Evolutionary conservation across 2,797 vertebrate species (phyloP).

Genomic region (Benthosema pterotum): DNA sequence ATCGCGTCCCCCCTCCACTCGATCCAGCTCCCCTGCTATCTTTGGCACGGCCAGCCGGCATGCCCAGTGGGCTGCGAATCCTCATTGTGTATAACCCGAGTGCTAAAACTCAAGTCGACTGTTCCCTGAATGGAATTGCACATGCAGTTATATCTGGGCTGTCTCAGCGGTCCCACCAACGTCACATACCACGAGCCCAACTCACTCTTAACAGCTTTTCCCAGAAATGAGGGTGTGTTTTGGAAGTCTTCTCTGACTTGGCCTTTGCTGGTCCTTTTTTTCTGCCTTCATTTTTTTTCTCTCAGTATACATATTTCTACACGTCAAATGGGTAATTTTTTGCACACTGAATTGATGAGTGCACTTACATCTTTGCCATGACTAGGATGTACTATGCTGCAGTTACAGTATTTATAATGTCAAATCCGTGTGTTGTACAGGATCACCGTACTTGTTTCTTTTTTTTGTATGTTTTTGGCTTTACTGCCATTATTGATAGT

Average conservation of each 20-base stretch:
- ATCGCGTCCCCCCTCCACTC: conserved; percentile 23
- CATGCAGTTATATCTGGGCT: conserved; percentile 63
- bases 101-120: conserved; percentile 54
- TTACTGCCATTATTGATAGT: too few relatives aligned
- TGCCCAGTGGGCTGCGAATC: conserved; percentile 63
- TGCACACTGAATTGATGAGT: conserved; percentile 9
- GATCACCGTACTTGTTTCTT: conserved; percentile 16
- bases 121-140: conserved; percentile 54
- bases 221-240: conserved; percentile 75
- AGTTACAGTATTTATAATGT: neutral
- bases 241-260: conserved; percentile 53
- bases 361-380: conserved; percentile 36
- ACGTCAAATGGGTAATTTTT: too few relatives aligned
- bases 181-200: conserved; percentile 66
- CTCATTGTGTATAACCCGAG: conserved; percentile 62
- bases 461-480: too few relatives aligned
- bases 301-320: conserved; percentile 57
- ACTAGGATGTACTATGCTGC: neutral
- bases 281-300: conserved; percentile 31
- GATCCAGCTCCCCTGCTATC: conserved; percentile 60
- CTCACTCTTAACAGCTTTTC: conserved; percentile 68
- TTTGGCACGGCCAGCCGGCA: conserved; percentile 67
- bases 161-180: conserved; percentile 64
- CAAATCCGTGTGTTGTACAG: neutral
- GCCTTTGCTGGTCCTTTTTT: conserved; percentile 33